Evolutionary conservation across 2,888 invertebrate genomes (phyloP).

Genomic region (Germaria angustata): DNA sequence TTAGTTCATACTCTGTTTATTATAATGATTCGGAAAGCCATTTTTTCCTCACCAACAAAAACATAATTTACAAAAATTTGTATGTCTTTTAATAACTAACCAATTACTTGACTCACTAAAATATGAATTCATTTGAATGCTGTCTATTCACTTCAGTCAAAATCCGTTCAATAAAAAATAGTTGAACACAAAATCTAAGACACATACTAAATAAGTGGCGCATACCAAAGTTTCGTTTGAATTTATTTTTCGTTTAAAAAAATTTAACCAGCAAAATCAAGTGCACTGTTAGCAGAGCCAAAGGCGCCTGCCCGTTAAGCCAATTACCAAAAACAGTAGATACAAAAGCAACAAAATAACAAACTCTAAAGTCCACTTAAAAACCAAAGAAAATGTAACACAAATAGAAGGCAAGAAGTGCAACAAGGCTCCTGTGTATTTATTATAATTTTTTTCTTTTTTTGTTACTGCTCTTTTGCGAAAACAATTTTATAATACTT

Average conservation of each 20-base stretch:
- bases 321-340: conserved; percentile 55
- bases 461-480: not conserved
- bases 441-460: not conserved
- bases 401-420: conserved; percentile 14
- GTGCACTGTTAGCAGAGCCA: conserved; percentile 67
- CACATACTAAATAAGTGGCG: not conserved
- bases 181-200: not conserved
- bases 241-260: conserved; percentile 36
- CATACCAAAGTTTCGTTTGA: conserved; percentile 30
- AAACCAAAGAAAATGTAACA: conserved; percentile 38
- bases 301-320: conserved; percentile 64
- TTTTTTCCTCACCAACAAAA: not conserved
- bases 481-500: conserved; percentile 46
- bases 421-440: conserved; percentile 58
- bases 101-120: not conserved
- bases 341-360: not conserved
- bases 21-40: not conserved
- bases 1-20: not conserved
- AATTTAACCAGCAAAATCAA: conserved; percentile 55
- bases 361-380: conserved; percentile 34
- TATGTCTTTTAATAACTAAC: not conserved
- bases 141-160: conserved; percentile 26
- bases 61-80: not conserved
- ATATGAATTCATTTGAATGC: conserved; percentile 23
- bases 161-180: conserved; percentile 41